A percentile compares a stretch with the other conserved stretches of the same genome.
phyloP scores from a whole-genome alignment of 2,888 invertebrate species.

The Trimorus sp. region DNA sequence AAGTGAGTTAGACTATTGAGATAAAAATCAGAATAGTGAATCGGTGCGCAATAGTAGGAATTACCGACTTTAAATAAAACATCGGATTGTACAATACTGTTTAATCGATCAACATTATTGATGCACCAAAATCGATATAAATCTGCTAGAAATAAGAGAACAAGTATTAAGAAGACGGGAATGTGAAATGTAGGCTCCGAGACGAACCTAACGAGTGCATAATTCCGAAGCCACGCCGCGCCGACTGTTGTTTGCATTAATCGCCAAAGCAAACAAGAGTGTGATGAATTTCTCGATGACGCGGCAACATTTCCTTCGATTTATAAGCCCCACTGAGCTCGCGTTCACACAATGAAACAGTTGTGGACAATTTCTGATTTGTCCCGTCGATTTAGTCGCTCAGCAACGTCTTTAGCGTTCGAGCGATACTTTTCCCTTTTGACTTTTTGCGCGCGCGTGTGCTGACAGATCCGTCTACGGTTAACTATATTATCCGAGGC shows the following conservation, averaged over 20 bases:
- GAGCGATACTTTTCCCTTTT: conserved; percentile 29
- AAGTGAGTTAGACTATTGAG: too few species aligned
- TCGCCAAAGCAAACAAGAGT: conserved; percentile 26
- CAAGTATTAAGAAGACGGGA: too few species aligned
- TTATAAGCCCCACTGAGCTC: conserved; percentile 29
- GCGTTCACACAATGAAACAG: conserved; percentile 46
- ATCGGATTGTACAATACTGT: too few species aligned
- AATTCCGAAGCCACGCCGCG: background rate
- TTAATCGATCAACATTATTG: too few species aligned
- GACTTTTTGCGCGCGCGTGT: conserved; percentile 1
- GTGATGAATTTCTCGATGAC: conserved; percentile 44
- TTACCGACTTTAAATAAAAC: too few species aligned
- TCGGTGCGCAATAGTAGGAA: too few species aligned
- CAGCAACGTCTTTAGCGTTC: conserved; percentile 36
- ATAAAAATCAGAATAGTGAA: too few species aligned
- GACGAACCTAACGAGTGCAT: background rate
- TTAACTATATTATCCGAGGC: conserved; percentile 35
- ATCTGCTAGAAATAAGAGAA: too few species aligned
- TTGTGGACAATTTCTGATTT: conserved; percentile 56
- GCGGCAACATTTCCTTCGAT: conserved; percentile 35
- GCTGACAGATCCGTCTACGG: background rate
- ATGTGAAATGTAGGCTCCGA: too few species aligned
- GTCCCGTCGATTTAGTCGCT: conserved; percentile 49
- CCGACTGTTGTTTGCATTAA: conserved; percentile 38
- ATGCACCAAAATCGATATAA: too few species aligned